Evolutionary conservation across 1,140 invertebrate species (phyloP).

Genomic region (Antheraea mylitta): DNA sequence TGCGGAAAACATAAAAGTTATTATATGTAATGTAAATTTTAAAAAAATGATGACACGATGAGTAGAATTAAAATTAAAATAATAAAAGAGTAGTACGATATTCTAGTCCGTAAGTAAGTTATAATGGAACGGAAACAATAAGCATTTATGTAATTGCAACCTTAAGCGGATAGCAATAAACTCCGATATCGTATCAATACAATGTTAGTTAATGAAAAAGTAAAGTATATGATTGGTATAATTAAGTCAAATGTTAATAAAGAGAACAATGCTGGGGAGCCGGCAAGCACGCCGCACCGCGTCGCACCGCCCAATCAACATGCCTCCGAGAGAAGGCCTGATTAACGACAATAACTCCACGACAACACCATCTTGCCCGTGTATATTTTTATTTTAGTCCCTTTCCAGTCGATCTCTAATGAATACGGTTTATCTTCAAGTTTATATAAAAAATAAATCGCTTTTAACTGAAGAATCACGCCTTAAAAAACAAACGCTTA

Average conservation of each 20-base stretch:
- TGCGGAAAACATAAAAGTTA: too few relatives aligned
- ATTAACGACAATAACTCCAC: conserved; percentile 74
- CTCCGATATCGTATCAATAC: not conserved
- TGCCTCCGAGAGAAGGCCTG: conserved; percentile 51
- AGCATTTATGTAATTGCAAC: not conserved
- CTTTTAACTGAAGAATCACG: conserved; percentile 79
- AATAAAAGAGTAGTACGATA: too few relatives aligned
- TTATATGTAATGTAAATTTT: too few relatives aligned
- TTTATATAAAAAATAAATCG: conserved; percentile 79
- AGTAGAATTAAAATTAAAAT: too few relatives aligned
- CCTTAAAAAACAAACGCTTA: conserved; percentile 79
- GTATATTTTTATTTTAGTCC: conserved; percentile 74
- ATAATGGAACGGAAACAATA: not conserved
- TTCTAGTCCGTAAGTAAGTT: too few relatives aligned
- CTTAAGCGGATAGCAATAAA: not conserved
- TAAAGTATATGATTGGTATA: conserved; percentile 32
- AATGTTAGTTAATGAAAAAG: conserved; percentile 37
- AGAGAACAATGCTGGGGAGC: conserved; percentile 47
- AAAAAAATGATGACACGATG: too few relatives aligned
- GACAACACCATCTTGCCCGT: conserved; percentile 68
- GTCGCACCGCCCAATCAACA: conserved; percentile 50
- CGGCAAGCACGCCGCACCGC: not conserved
- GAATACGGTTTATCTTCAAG: conserved; percentile 77
- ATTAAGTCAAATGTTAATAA: conserved; percentile 54
- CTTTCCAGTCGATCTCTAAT: conserved; percentile 77